Conservation (phyloP, 2,797 vertebrate species). For the Peromyscus eremicus region DNA sequence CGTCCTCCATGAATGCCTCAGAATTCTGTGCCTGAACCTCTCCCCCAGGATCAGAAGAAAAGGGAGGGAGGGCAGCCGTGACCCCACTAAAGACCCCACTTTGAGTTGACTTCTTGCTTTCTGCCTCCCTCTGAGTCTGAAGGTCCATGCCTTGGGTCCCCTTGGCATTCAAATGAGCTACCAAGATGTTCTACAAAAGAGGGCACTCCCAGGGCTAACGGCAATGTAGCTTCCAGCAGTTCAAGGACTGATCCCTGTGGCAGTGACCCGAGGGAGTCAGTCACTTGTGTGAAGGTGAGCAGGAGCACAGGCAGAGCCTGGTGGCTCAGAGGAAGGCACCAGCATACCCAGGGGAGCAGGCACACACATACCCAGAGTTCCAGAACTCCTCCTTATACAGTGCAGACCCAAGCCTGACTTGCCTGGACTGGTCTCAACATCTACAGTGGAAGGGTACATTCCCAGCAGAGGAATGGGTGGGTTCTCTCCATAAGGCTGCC, state of each 20-base stretch:
- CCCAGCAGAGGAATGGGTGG: not conserved
- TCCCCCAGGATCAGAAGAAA: not conserved
- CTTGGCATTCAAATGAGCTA: not conserved
- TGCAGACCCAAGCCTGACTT: accelerated
- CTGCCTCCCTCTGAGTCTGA: not conserved
- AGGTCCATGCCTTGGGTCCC: not conserved
- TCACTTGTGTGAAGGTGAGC: not conserved
- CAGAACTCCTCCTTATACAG: not conserved
- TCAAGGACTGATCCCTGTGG: accelerated
- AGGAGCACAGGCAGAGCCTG: too few relatives aligned
- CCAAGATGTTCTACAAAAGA: not conserved
- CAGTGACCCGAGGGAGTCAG: not conserved
- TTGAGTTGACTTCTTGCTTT: not conserved
- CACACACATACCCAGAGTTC: not conserved
- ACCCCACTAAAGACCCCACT: not conserved
- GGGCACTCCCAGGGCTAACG: accelerated
- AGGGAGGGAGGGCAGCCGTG: not conserved
- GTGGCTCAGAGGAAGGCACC: not conserved
- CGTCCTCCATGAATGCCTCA: not conserved
- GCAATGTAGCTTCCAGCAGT: not conserved
- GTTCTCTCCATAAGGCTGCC: too few relatives aligned
- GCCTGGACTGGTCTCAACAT: accelerated
- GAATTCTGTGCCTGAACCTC: not conserved
- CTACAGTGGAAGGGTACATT: not conserved
- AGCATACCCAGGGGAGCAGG: too few relatives aligned